phyloP scores from a whole-genome alignment of 2,888 invertebrate species.

The Slavum lentiscoides region DNA sequence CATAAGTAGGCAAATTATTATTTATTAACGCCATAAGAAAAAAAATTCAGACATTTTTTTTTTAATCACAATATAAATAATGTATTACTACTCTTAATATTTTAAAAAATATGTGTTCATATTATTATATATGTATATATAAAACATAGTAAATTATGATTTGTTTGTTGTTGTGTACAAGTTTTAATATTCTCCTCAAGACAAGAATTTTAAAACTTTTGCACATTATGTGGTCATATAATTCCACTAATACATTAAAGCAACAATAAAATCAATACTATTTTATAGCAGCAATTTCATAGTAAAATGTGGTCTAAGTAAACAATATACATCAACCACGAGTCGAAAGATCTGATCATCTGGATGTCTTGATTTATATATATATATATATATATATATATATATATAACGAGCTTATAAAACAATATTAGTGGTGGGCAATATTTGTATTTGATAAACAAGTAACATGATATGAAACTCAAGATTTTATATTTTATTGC shows the following conservation, averaged over 20 bases:
- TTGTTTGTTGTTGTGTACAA: too few relatives aligned
- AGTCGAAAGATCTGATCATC: neutral
- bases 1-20: neutral
- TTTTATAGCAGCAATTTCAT: neutral
- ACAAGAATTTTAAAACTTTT: too few relatives aligned
- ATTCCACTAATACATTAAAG: neutral
- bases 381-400: constrained; percentile 7
- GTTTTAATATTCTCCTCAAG: too few relatives aligned
- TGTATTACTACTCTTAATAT: constrained; percentile 7
- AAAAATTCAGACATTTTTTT: neutral
- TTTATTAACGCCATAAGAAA: constrained; percentile 19
- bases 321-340: constrained; percentile 12
- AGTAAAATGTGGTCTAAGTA: constrained; percentile 1
- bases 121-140: too few relatives aligned
- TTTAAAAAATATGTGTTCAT: neutral
- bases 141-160: too few relatives aligned
- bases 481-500: too few relatives aligned
- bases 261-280: neutral
- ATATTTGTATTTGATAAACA: too few relatives aligned
- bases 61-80: neutral
- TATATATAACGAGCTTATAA: constrained; percentile 9
- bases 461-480: too few relatives aligned
- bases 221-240: neutral
- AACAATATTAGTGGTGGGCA: too few relatives aligned
- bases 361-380: neutral